Evolutionary conservation across 23 tunicate species (phyloP).

Genomic region (Corella eumyota): DNA sequence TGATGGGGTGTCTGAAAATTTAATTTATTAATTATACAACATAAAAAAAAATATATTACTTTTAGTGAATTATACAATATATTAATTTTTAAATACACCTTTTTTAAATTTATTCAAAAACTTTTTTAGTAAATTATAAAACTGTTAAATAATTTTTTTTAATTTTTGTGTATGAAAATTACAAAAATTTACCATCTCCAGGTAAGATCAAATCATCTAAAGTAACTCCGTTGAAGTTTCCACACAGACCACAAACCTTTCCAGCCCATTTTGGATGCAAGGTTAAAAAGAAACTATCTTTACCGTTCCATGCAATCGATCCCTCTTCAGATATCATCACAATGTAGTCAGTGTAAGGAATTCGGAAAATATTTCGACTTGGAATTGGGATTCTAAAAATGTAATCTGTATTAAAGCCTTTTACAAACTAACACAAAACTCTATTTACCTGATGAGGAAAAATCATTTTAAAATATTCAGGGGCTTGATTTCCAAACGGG

Average conservation of each 20-base stretch:
- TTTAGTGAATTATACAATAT: no score
- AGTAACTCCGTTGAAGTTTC: slow-evolving; percentile 71
- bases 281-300: slow-evolving; percentile 14
- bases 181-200: no score
- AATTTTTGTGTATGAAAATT: no score
- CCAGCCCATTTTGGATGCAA: slow-evolving; percentile 27
- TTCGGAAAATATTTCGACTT: slow-evolving; percentile 21
- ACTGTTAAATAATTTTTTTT: no score
- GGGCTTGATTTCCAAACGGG: no score
- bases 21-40: background rate
- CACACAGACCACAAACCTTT: slow-evolving; percentile 75
- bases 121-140: no score
- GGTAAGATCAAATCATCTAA: slow-evolving; percentile 63
- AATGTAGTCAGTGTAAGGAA: slow-evolving; percentile 68
- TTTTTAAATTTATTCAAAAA: no score
- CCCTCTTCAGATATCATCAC: slow-evolving; percentile 15
- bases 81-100: no score
- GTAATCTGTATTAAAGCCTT: background rate
- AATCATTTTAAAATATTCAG: no score
- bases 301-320: slow-evolving; percentile 48
- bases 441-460: no score
- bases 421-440: no score
- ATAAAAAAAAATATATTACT: background rate
- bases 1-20: slow-evolving; percentile 19
- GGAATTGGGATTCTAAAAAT: slow-evolving; percentile 36